Evolutionary conservation across 1,140 invertebrate genomes (phyloP).

Genomic region (Zaprionus gabonicus): DNA sequence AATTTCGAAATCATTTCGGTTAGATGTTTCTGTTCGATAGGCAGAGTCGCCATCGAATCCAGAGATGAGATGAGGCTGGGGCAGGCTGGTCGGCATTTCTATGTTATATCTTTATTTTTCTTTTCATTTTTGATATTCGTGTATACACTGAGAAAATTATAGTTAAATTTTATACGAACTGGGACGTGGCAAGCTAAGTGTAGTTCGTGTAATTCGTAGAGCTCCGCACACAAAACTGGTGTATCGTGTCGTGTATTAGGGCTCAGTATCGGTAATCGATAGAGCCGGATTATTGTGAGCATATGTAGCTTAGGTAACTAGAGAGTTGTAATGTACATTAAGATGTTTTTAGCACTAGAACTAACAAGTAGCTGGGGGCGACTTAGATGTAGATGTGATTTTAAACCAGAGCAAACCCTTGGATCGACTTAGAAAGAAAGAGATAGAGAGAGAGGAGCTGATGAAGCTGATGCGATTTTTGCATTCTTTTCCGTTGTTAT

Average conservation of each 20-base stretch:
- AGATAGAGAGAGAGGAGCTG: constrained; percentile 20
- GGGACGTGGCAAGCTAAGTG: neutral
- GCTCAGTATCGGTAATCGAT: neutral
- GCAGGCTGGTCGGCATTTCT: constrained; percentile 18
- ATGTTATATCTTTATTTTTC: constrained; percentile 3
- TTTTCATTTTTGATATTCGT: constrained; percentile 7
- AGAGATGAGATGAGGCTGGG: neutral
- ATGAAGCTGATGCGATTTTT: constrained; percentile 54
- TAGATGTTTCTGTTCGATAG: constrained; percentile 33
- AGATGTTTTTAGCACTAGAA: constrained; percentile 81
- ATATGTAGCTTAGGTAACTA: constrained; percentile 48
- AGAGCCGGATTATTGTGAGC: constrained; percentile 14
- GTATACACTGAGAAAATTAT: neutral
- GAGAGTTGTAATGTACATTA: constrained; percentile 72
- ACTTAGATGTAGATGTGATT: constrained; percentile 80
- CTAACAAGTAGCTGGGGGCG: constrained; percentile 55
- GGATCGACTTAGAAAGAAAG: constrained; percentile 16
- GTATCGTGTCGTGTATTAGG: neutral
- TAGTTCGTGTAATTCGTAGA: constrained; percentile 7
- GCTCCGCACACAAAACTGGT: neutral
- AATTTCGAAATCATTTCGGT: constrained; percentile 44
- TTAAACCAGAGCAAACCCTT: constrained; percentile 55
- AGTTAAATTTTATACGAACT: constrained; percentile 21
- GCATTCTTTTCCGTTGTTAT: constrained; percentile 74
- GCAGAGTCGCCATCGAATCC: neutral